Percentiles rank a stretch among this genome's conserved stretches.
These are phyloP conservation scores for Podarcis siculus DNA, from an alignment of 2,797 vertebrate species.

Conservation along the genomic window DNA sequence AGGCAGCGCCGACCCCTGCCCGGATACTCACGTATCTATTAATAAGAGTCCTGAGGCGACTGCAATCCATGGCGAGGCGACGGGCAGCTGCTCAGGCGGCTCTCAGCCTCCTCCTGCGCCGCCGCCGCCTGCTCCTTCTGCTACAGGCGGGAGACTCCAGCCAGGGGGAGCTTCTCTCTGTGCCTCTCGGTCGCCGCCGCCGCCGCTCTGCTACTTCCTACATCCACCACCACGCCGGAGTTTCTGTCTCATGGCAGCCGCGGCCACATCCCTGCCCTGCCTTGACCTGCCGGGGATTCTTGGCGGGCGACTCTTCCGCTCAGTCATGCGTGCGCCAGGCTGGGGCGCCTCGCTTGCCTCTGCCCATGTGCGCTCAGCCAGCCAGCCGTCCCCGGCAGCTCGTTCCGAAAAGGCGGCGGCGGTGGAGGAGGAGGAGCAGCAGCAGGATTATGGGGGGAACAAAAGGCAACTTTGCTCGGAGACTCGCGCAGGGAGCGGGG, in stretches of 20 bases:
- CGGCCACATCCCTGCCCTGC: not conserved
- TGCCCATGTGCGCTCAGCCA: conserved; percentile 16
- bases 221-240: not conserved
- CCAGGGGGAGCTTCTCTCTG: conserved; percentile 55
- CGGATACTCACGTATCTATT: conserved; percentile 92
- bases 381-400: conserved; percentile 32
- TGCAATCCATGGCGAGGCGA: conserved; percentile 91
- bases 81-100: conserved; percentile 54
- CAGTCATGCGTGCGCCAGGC: conserved; percentile 48
- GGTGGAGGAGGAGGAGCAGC: not conserved
- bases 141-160: conserved; percentile 23
- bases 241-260: not conserved
- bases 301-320: not conserved
- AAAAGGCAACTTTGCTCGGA: not conserved
- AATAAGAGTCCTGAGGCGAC: conserved; percentile 89
- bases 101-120: conserved; percentile 44
- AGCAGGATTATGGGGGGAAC: not conserved
- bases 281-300: not conserved
- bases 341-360: not conserved
- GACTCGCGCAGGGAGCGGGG: not conserved
- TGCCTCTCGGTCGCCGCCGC: conserved; percentile 23
- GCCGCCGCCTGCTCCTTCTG: conserved; percentile 38
- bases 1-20: not conserved
- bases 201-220: conserved; percentile 39
- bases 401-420: not conserved